phyloP scores from a whole-genome alignment of 2,113 vertebrate genomes.

The Lipotes vexillifer region DNA sequence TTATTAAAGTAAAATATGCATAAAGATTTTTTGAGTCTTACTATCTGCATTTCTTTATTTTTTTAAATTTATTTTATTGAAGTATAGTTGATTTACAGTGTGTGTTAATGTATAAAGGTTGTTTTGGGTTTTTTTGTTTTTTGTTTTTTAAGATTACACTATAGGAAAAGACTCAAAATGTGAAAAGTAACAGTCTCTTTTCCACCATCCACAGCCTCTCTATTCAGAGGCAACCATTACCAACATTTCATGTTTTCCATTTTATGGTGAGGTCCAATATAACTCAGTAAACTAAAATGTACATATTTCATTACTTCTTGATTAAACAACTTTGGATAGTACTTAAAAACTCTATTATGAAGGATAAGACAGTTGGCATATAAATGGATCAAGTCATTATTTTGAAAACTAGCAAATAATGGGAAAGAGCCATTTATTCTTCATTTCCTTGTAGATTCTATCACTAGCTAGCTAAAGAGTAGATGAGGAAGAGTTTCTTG shows the following conservation, averaged over 20 bases:
- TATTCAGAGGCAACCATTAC: neutral
- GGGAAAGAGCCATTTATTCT: neutral
- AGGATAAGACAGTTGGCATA: neutral
- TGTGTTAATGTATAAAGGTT: neutral
- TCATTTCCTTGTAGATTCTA: neutral
- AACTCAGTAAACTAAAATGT: neutral
- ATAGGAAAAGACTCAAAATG: no score
- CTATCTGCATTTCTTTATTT: neutral
- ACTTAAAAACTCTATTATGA: neutral
- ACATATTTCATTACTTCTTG: neutral
- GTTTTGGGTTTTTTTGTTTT: neutral
- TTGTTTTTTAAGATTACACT: neutral
- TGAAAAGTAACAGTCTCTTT: neutral
- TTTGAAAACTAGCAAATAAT: neutral
- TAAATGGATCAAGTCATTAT: neutral
- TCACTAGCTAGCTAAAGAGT: neutral
- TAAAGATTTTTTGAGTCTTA: neutral
- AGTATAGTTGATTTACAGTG: neutral
- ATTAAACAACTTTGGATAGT: neutral
- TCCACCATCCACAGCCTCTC: neutral
- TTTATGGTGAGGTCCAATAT: neutral
- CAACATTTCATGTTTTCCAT: neutral
- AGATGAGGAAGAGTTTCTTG: neutral
- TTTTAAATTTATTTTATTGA: neutral
- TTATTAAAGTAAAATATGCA: neutral